Conservation (phyloP, 2,797 vertebrate genomes). For the Hapalemur alaotrensis region DNA sequence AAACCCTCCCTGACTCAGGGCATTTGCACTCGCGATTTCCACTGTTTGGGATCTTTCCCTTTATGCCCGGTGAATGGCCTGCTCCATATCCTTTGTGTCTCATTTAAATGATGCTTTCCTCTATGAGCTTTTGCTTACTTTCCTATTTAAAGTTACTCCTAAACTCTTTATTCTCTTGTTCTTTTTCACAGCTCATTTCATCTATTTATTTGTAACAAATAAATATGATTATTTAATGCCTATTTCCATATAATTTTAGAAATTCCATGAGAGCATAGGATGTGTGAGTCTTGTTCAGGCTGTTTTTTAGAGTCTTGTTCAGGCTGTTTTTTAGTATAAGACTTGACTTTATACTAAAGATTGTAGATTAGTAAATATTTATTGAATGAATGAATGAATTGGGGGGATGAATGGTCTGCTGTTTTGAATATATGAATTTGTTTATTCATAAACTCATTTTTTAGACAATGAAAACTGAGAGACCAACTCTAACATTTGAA, state of each 20-base stretch:
- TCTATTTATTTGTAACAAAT: background rate
- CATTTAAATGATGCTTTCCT: background rate
- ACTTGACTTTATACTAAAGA: background rate
- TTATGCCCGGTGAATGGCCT: fast-evolving
- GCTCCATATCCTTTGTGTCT: background rate
- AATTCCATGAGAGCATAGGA: background rate
- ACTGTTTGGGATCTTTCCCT: background rate
- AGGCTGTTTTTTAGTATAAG: background rate
- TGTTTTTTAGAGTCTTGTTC: background rate
- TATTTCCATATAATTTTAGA: background rate
- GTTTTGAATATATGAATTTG: background rate
- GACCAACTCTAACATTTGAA: slow-evolving; percentile 47
- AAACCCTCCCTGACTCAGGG: background rate
- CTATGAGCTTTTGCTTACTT: background rate
- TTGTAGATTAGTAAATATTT: background rate
- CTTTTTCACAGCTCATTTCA: background rate
- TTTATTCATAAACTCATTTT: slow-evolving; percentile 61
- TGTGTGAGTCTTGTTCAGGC: background rate
- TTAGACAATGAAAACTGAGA: slow-evolving; percentile 71
- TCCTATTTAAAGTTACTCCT: background rate
- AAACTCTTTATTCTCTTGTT: background rate
- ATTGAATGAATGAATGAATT: slow-evolving; percentile 12
- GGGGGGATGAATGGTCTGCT: background rate
- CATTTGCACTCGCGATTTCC: background rate
- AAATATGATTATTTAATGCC: background rate